Evolutionary conservation across 35 echinoderm and acorn worm genomes (phyloP), one percentile per base, ranked within the genome.

Genomic region (Lytechinus variegatus): DNA sequence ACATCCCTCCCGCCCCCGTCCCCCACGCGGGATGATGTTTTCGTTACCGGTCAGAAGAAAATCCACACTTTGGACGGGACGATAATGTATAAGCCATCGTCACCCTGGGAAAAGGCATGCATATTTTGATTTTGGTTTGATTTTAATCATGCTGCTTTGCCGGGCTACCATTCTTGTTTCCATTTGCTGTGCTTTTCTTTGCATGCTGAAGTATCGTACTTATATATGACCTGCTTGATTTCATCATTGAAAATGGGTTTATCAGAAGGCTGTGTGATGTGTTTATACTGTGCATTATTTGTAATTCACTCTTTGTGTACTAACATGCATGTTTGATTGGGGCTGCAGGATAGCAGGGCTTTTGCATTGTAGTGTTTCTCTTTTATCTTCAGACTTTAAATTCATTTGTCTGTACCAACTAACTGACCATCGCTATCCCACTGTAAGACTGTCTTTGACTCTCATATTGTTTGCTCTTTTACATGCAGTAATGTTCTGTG

Each of bases 81-180:
- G 54, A 93, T 93, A 54, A 93, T 10, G 9, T 93, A 93, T 54
- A 33, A 54, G 53, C 92, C 92, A 21, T 2, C 53, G 27, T 93
- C 54, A 14, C 54, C 57, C 27, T 57, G 92, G 52, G 92, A 93
- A 93, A 93, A 93, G 92, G 92, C 92, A 93, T 93, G 92, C 53
- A 93, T 19, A 79, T 4, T 79, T 72, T 72, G 61, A 72, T 72
- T 72, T 79, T 79, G 61, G 61, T 71, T 71, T 71, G 61, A 71
- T 71, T 21, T 19, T 21, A 24, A 24, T n/a, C n/a, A 5, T 44
- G 2, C n/a, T 79, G 21, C n/a, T 24, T n/a, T 8, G 13, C 9
- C 13, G 56, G 56, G 2, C 56, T 24, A 24, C 66, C 66, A 24
- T 79, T n/a, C 1, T 79, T 16, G 56, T 58, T 13, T 11, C 66